Base-by-base conservation (phyloP, 2,113 vertebrate genomes). In the Melanostigma gelatinosum region DNA sequence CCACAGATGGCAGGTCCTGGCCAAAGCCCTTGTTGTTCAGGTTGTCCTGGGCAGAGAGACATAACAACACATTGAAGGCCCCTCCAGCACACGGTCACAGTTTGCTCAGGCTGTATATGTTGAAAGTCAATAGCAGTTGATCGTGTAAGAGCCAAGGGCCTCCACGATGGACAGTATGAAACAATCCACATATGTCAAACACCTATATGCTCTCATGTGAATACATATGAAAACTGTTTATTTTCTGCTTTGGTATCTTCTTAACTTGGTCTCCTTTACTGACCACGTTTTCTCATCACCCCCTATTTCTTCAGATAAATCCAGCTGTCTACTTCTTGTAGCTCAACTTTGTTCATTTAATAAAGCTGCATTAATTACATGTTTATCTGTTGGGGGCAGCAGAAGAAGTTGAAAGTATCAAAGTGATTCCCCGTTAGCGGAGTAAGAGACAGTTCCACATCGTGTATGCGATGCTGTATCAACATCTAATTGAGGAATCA, bases 1-100 rank as follows among this genome's bases (percentile, higher is more conserved):
- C 98, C 79, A 99, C 95, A 13, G 96, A 91, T 0, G 96, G 97
- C 75, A 99, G 91, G 85, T 99, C 98, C 0, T 97, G 96, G 44
- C 96, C 97, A 0, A 97, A 99, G 81, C 94, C 91, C 83, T 97
- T 96, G 91, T 91, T 93, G 79, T 91, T 95, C 75, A 99, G 79
- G 0, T 88, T 92, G 2, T 95, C 95, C 98, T 99, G 87, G 0
- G 27, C 3, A 70, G 38, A 24, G 64, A 74, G 50, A 87, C 9
- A 76, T 20, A 70, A 77, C 34, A 66, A 70, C 3, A 64, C 5
- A 11, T 6, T 58, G 58, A 0, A 71, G 34, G 50, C 9, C 16
- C 32, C 29, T 55, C 20, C 18, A 11, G 8, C 12, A 65, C 40
- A 27, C 54, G 3, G n/a, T 27, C n/a, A 27, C 9, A 5, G 22